Evolutionary conservation across 2,888 invertebrate genomes (phyloP), one percentile per base, ranked within the genome.

Genomic region (Diarsia rubi): DNA sequence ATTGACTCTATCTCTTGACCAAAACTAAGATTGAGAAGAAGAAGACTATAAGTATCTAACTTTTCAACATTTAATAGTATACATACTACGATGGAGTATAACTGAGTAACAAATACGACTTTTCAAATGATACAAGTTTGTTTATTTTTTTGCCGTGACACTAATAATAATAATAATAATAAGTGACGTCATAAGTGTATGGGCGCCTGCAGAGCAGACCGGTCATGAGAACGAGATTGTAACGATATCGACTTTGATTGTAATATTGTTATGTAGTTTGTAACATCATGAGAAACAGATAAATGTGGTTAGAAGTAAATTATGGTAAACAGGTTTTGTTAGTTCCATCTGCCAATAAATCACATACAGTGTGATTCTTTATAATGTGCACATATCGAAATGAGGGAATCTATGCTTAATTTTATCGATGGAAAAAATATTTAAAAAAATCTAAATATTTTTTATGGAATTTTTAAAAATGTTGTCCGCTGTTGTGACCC

Each of bases 121-220:
- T 59, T 44, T 24, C 14, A 31, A 59, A 71, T 78, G 12, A 72
- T 71, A 31, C 21, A 24, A 47, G 42, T 71, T 49, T 49, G 16
- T 75, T 49, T 78, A 19, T 79, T 59, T 59, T 21, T 19, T 37
- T 21, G 24, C 21, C 21, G 49, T 79, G 75, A 37, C 44, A 59
- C 16, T 31, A 42, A 57, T 47, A 47, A 70, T 31, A 8, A 8
- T 31, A 8, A 8, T 8, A 79, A 71, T 37, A 65, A 31, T 21
- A 59, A 52, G 49, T 44, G 54, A 77, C 63, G 44, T 77, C 24
- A 37, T 31, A 73, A 64, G n/a, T 42, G 80, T 54, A 54, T 57
- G 11, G 24, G 45, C 45, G 73, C 73, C 45, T 73, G 47, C 24
- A 62, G 24, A 57, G 47, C 24, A 62, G 24, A 57, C 42, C 24